Base-by-base conservation (phyloP, 2,797 vertebrate species). In the Moxostoma hubbsi region DNA sequence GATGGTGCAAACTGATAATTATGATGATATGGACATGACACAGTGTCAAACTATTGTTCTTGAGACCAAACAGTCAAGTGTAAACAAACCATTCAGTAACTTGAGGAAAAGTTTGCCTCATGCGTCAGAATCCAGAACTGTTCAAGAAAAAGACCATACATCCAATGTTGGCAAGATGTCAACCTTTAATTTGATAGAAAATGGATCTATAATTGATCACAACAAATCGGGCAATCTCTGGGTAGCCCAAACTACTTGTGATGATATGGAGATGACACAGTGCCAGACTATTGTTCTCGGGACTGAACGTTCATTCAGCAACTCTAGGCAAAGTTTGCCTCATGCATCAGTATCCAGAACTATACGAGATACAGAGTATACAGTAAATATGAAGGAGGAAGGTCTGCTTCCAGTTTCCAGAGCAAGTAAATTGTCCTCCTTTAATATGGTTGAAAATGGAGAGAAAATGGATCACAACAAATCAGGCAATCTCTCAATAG, bases 221-320 rank as follows among this genome's bases (percentile, higher is more conserved):
- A 74, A 50, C 15, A 54, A 10, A 71, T 11, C 36, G 50, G 49
- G 18, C 36, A 54, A 51, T 10, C 5, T 66, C 9, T 69, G 45
- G 0, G 10, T 57, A 57, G 36, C 16, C 13, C 57, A 64, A 13
- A 4, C 50, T 54, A 54, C 43, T 74, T 75, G 36, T 36, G 45
- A 75, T 87, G 90, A 90, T 57, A 83, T 91, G 84, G 90, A 92
- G 81, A 83, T 92, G 53, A 92, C 90, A 36, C 86, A 69, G 62
- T 89, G 87, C 74, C 88, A 91, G 24, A 90, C 90, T 67, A 79
- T 89, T 86, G 80, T 86, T 36, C 90, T 89, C 10, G 85, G 92
- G 64, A 81, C 85, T 78, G 88, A 87, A 74, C 64, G 61, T 73
- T 5, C 63, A n/a, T 69, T 71, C 13, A 62, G 57, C 12, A 54